phyloP scores from a whole-genome alignment of 1,140 invertebrate genomes.

The Aleiodes sp. region DNA sequence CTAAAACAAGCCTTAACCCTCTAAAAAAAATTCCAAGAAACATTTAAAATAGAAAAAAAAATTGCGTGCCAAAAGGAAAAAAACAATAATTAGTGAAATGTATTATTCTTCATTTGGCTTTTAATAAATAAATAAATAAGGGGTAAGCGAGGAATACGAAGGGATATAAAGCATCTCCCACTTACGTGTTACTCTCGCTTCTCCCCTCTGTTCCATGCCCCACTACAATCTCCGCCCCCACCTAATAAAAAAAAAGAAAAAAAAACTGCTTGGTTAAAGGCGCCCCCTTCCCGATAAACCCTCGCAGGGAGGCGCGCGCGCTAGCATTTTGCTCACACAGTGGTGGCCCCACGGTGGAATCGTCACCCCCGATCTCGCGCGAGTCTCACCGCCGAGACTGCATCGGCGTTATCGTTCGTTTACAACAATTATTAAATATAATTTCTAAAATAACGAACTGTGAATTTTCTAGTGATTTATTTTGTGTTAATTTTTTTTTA shows the following conservation, averaged over 20 bases:
- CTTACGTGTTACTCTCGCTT: too few species aligned
- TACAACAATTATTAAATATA: too few species aligned
- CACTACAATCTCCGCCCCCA: slow-evolving; percentile 24
- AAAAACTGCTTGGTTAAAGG: background rate
- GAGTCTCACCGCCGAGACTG: slow-evolving; percentile 45
- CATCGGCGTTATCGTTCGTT: slow-evolving; percentile 45
- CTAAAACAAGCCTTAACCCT: background rate
- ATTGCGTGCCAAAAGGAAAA: too few species aligned
- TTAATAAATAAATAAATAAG: too few species aligned
- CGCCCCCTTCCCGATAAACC: background rate
- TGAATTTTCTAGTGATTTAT: too few species aligned
- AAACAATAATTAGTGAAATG: too few species aligned
- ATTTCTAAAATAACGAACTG: too few species aligned
- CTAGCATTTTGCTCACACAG: slow-evolving; percentile 36
- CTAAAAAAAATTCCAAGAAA: background rate
- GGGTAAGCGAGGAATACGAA: too few species aligned
- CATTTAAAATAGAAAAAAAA: background rate
- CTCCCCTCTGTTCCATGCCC: too few species aligned
- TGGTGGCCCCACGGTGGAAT: slow-evolving; percentile 40
- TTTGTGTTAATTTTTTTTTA: too few species aligned
- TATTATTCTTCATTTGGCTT: too few species aligned
- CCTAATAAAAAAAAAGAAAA: background rate
- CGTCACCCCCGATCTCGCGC: slow-evolving; percentile 52
- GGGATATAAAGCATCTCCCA: too few species aligned
- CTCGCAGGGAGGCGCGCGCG: background rate